phyloP scores from a whole-genome alignment of 2,113 vertebrate genomes.

The Candoia aspera region DNA sequence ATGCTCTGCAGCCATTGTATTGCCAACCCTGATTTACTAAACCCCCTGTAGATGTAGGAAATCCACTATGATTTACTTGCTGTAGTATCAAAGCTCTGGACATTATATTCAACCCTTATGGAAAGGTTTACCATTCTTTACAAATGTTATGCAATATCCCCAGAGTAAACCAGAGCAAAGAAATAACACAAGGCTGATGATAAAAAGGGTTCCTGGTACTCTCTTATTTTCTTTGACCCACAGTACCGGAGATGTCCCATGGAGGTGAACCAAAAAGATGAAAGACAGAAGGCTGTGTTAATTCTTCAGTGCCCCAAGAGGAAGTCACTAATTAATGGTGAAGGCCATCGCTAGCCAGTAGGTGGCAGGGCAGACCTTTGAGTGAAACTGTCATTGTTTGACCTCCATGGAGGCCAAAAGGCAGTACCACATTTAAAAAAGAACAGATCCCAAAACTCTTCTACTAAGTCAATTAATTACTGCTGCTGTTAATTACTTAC shows the following conservation, averaged over 20 bases:
- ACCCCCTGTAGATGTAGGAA: not conserved
- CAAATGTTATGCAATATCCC: not conserved
- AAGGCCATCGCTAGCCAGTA: constrained; percentile 41
- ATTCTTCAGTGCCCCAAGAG: not conserved
- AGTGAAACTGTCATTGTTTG: constrained; percentile 18
- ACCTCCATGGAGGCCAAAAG: constrained; percentile 18
- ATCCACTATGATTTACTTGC: not conserved
- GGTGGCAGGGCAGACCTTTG: constrained; percentile 61
- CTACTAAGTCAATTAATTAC: constrained; percentile 10
- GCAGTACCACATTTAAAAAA: not conserved
- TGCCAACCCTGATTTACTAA: not conserved
- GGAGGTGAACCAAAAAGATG: not conserved
- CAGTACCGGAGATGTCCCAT: not conserved
- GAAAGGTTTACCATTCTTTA: not conserved
- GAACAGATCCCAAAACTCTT: not conserved
- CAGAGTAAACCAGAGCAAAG: not conserved
- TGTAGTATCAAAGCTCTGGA: not conserved
- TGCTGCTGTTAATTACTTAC: not conserved
- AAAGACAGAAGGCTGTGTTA: not conserved
- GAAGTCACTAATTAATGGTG: constrained; percentile 9
- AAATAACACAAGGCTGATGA: not conserved
- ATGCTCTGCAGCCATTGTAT: not conserved
- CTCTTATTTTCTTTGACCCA: not conserved
- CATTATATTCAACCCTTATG: not conserved
- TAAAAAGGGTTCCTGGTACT: not conserved